Evolutionary conservation across 2,113 vertebrate genomes (phyloP).

Genomic region (Trematocara unimaculatum): DNA sequence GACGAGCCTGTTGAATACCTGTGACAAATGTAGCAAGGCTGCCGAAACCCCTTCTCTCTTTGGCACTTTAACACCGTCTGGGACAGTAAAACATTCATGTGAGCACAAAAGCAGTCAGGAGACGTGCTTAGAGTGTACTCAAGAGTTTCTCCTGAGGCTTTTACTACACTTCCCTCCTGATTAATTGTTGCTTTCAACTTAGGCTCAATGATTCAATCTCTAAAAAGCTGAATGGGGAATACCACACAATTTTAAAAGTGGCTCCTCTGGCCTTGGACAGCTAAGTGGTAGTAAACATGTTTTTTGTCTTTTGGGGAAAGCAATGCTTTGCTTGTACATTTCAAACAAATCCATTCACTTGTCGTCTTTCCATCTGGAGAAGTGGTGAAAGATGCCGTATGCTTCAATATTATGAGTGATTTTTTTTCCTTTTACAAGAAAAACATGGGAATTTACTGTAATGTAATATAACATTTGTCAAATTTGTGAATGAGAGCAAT

Average conservation of each 20-base stretch:
- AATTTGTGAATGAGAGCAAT: neutral
- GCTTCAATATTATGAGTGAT: neutral
- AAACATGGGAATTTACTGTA: neutral
- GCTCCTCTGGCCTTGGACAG: neutral
- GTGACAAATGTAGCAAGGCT: neutral
- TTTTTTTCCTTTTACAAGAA: neutral
- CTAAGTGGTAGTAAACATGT: neutral
- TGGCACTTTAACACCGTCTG: neutral
- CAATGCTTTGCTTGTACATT: neutral
- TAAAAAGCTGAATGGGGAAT: conserved; percentile 4
- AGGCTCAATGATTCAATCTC: conserved; percentile 3
- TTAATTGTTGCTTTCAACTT: conserved; percentile 27
- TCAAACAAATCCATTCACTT: neutral
- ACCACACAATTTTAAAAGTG: neutral
- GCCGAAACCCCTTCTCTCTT: neutral
- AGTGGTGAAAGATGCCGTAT: neutral
- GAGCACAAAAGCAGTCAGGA: neutral
- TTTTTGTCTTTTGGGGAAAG: neutral
- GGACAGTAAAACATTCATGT: conserved; percentile 1
- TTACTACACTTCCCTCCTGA: neutral
- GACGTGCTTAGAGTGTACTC: neutral
- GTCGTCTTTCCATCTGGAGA: neutral
- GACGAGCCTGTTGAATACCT: neutral
- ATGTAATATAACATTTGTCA: neutral
- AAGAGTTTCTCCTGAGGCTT: neutral